Percentiles rank a stretch among this genome's conserved stretches.
Evolutionary conservation across 1,140 invertebrate species (phyloP).

Genomic region (Zophobas atratus): DNA sequence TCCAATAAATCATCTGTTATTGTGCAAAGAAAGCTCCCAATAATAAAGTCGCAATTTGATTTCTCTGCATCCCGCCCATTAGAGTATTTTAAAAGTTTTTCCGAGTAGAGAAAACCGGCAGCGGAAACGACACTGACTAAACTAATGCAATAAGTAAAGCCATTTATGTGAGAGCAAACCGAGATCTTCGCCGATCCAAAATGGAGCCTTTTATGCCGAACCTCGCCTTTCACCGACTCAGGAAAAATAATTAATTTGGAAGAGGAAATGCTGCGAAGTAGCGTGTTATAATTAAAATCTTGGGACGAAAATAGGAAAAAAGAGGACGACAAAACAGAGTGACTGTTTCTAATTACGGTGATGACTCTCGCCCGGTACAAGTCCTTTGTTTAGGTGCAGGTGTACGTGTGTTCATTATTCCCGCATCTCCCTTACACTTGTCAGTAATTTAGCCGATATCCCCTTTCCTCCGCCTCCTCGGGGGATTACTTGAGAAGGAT

Average conservation of each 20-base stretch:
- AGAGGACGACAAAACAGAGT: constrained; percentile 26
- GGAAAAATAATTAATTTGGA: constrained; percentile 35
- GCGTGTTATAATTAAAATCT: constrained; percentile 49
- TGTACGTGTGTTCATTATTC: constrained; percentile 57
- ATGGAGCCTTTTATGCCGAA: constrained; percentile 58
- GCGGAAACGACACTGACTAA: constrained; percentile 55
- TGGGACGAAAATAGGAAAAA: constrained; percentile 36
- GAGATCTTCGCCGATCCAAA: constrained; percentile 58
- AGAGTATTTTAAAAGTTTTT: constrained; percentile 39
- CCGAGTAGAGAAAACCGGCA: constrained; percentile 10
- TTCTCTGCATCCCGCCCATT: constrained; percentile 21
- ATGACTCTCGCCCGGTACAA: constrained; percentile 49
- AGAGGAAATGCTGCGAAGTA: constrained; percentile 36
- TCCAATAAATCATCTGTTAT: constrained; percentile 28
- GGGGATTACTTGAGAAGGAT: constrained; percentile 56
- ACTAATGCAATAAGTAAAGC: constrained; percentile 61
- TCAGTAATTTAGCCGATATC: constrained; percentile 53
- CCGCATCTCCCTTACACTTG: constrained; percentile 51
- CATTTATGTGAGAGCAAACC: constrained; percentile 61
- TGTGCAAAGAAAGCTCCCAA: background rate
- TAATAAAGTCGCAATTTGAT: constrained; percentile 30
- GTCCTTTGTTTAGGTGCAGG: constrained; percentile 56
- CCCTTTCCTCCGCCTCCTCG: constrained; percentile 45
- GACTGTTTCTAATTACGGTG: constrained; percentile 54
- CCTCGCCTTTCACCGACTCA: constrained; percentile 31